phyloP scores from a whole-genome alignment of 2,888 invertebrate species.

The Tenthredo distinguenda region DNA sequence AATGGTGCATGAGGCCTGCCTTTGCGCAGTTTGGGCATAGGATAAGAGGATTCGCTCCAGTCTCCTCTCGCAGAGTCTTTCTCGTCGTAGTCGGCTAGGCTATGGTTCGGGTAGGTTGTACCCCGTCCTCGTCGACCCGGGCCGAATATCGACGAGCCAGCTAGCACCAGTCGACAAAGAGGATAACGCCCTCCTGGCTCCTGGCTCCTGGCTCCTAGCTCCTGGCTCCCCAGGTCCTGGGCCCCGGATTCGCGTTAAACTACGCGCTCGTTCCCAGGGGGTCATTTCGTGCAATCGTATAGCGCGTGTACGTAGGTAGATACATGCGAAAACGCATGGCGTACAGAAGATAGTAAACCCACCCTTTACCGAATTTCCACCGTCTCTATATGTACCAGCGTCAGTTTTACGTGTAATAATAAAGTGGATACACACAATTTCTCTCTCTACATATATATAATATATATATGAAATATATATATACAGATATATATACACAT shows the following conservation, averaged over 20 bases:
- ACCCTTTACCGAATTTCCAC: not conserved
- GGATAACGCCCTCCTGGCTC: constrained; percentile 41
- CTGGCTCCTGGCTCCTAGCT: not conserved
- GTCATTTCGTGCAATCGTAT: not conserved
- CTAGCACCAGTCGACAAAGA: constrained; percentile 4
- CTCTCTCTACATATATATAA: not conserved
- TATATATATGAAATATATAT: not conserved
- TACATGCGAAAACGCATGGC: not conserved
- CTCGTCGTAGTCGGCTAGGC: not conserved
- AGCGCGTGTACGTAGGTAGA: not conserved
- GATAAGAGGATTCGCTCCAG: not conserved
- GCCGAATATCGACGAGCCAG: constrained; percentile 45
- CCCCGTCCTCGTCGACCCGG: constrained; percentile 37
- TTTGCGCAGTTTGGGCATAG: not conserved
- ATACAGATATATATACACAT: not conserved
- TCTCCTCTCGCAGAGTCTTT: not conserved
- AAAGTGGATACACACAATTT: not conserved
- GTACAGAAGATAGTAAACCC: not conserved
- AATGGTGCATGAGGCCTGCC: constrained; percentile 4
- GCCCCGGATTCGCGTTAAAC: not conserved
- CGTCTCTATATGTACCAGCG: not conserved
- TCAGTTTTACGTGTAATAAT: constrained; percentile 16
- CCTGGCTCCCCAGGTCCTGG: constrained; percentile 5
- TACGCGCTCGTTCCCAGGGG: not conserved
- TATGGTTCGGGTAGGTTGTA: not conserved